phyloP scores from a whole-genome alignment of 1,140 invertebrate genomes.

The Acromyrmex echinatior region DNA sequence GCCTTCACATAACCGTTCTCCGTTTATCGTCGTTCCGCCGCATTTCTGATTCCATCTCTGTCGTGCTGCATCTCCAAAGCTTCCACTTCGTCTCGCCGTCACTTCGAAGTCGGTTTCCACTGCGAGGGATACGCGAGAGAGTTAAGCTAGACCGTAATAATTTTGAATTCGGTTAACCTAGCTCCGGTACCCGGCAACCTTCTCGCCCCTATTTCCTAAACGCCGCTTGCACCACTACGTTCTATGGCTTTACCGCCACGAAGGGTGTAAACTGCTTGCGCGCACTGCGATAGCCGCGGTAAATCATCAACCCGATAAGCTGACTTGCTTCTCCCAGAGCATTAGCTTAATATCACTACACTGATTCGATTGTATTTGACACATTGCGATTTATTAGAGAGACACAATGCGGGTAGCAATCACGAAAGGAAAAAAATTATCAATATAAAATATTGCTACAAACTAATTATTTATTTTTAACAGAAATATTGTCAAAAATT shows the following conservation, averaged over 20 bases:
- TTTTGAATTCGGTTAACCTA: constrained; percentile 75
- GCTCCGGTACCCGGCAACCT: constrained; percentile 62
- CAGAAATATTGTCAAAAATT: not conserved
- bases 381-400: constrained; percentile 14
- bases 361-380: constrained; percentile 58
- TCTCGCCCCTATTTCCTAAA: constrained; percentile 67
- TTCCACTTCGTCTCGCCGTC: not conserved
- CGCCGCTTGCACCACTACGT: not conserved
- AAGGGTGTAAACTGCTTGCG: constrained; percentile 64
- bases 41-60: constrained; percentile 31
- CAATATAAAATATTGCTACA: not conserved
- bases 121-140: constrained; percentile 44
- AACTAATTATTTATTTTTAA: not conserved
- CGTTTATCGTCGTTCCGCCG: constrained; percentile 40
- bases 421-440: not conserved
- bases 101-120: constrained; percentile 22
- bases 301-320: constrained; percentile 72
- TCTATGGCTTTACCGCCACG: constrained; percentile 1
- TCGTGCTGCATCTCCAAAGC: constrained; percentile 25
- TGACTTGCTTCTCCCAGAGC: constrained; percentile 40
- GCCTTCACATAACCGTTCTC: not conserved
- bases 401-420: not conserved
- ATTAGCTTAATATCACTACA: constrained; percentile 60
- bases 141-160: constrained; percentile 72
- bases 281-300: constrained; percentile 66